These are phyloP conservation scores for Trichonephila clavipes DNA, from an alignment of 1,140 invertebrate species.

Conservation along the genomic window DNA sequence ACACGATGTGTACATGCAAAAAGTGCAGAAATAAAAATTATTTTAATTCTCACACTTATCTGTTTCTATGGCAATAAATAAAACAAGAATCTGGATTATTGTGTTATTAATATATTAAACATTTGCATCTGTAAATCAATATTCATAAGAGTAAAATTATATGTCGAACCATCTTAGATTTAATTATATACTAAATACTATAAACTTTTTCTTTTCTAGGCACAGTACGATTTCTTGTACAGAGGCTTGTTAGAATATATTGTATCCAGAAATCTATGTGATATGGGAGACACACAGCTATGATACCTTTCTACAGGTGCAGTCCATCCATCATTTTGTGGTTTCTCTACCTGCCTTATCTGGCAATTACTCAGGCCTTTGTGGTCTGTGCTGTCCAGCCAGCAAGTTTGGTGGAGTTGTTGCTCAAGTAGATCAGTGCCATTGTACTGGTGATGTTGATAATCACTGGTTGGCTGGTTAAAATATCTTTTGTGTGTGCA, in stretches of 20 bases:
- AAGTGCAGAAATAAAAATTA: neutral
- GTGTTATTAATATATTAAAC: no score
- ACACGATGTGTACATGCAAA: no score
- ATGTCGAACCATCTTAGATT: neutral
- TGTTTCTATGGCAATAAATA: no score
- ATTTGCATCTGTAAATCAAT: no score
- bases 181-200: no score
- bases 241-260: slow-evolving; percentile 94
- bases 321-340: slow-evolving; percentile 74
- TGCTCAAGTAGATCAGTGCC: slow-evolving; percentile 75
- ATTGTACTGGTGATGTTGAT: slow-evolving; percentile 49
- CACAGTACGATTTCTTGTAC: slow-evolving; percentile 95
- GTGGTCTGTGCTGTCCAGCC: slow-evolving; percentile 72
- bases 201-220: slow-evolving; percentile 83
- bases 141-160: no score
- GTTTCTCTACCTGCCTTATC: slow-evolving; percentile 69
- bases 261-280: slow-evolving; percentile 82
- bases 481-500: slow-evolving; percentile 3
- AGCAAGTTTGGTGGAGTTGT: slow-evolving; percentile 67
- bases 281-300: slow-evolving; percentile 79
- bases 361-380: slow-evolving; percentile 62
- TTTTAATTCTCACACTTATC: neutral
- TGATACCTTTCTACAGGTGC: slow-evolving; percentile 69
- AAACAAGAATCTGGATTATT: no score
- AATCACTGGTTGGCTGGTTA: slow-evolving; percentile 53